Evolutionary conservation across 37 sponge, comb jelly and placozoan species (phyloP).

Genomic region (Dysidea cf. avara): DNA sequence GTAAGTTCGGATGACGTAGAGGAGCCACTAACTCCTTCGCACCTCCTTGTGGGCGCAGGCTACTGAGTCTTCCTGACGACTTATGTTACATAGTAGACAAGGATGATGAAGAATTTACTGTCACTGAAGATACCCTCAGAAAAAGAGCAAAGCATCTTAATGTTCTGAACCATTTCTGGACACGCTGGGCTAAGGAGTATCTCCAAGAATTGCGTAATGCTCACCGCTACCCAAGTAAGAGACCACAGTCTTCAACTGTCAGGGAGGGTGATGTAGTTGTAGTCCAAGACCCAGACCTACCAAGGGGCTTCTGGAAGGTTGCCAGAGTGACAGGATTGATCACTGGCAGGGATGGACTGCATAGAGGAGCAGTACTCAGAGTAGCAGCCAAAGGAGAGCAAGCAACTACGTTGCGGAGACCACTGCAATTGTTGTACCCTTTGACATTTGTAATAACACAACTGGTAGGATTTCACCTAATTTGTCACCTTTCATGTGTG

Average conservation of each 20-base stretch:
- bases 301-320: constrained; percentile 37
- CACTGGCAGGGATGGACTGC: constrained; percentile 25
- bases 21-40: constrained; percentile 43
- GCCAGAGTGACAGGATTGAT: constrained; percentile 10
- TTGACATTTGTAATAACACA: too few relatives aligned
- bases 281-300: constrained; percentile 39
- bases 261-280: constrained; percentile 45
- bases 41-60: constrained; percentile 45
- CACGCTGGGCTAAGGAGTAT: constrained; percentile 40
- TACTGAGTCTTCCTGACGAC: constrained; percentile 41
- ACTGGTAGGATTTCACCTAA: too few relatives aligned
- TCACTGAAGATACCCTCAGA: constrained; percentile 10
- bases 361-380: constrained; percentile 35
- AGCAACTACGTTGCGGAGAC: too few relatives aligned
- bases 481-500: too few relatives aligned
- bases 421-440: too few relatives aligned
- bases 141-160: constrained; percentile 41
- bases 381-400: constrained; percentile 6
- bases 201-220: constrained; percentile 34
- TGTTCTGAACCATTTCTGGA: constrained; percentile 51
- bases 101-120: constrained; percentile 34
- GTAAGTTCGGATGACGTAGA: constrained; percentile 25
- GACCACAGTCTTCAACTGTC: neutral
- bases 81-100: constrained; percentile 18
- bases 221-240: constrained; percentile 4